Evolutionary conservation across 2,888 invertebrate genomes (phyloP).

Genomic region (Parnassius mnemosyne): DNA sequence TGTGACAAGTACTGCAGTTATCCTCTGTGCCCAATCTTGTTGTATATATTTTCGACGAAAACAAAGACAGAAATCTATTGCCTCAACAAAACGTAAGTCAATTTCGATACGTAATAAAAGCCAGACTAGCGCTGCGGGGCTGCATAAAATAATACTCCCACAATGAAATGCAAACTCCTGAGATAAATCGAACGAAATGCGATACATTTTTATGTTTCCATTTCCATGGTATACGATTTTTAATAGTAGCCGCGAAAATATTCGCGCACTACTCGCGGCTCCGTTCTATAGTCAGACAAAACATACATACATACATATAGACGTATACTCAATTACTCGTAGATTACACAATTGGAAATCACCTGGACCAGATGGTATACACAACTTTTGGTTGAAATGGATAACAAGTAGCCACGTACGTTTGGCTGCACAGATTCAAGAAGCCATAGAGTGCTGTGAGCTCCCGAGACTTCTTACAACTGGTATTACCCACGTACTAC

Average conservation of each 20-base stretch:
- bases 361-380: too few species aligned
- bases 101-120: conserved; percentile 37
- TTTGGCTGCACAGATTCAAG: too few species aligned
- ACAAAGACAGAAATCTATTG: conserved; percentile 38
- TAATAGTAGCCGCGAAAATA: conserved; percentile 5
- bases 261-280: conserved; percentile 4
- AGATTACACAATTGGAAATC: too few species aligned
- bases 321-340: too few species aligned
- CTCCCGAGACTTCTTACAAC: too few species aligned
- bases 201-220: conserved; percentile 61
- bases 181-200: conserved; percentile 56
- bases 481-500: too few species aligned
- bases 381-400: too few species aligned
- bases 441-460: too few species aligned
- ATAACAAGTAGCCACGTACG: too few species aligned
- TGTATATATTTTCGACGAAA: conserved; percentile 22
- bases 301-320: too few species aligned
- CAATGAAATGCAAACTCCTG: conserved; percentile 57
- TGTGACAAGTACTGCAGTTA: too few species aligned
- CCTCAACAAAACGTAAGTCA: conserved; percentile 35
- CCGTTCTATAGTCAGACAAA: neutral
- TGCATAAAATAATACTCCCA: conserved; percentile 66
- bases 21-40: neutral
- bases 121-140: conserved; percentile 41
- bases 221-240: conserved; percentile 38